phyloP scores from a whole-genome alignment of 64 coral and sea anemone species.

The Dendrophyllia cribrosa region DNA sequence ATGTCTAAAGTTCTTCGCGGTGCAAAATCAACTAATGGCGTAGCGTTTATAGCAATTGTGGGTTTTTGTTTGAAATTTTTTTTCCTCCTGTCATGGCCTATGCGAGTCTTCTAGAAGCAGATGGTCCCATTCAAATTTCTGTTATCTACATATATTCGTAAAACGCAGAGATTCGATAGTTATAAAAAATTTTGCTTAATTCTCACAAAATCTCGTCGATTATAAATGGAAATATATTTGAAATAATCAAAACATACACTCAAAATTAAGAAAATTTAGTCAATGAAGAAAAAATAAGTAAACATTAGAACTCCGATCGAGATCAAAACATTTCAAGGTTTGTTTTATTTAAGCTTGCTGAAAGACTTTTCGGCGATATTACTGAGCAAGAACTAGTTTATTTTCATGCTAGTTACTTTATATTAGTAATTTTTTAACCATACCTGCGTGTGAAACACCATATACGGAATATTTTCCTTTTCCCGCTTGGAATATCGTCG shows the following conservation, averaged over 20 bases:
- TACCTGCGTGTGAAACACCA: conserved; percentile 67
- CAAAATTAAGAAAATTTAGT: too few relatives aligned
- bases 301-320: neutral
- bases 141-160: neutral
- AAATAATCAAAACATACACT: too few relatives aligned
- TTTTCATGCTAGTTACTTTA: conserved; percentile 3
- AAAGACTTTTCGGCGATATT: neutral
- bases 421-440: neutral
- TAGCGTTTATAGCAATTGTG: neutral
- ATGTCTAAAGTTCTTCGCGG: neutral
- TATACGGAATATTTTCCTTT: conserved; percentile 68
- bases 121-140: neutral
- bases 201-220: too few relatives aligned
- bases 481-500: conserved; percentile 58
- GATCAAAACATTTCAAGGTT: neutral
- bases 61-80: neutral
- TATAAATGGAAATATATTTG: too few relatives aligned
- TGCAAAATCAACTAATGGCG: neutral
- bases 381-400: too few relatives aligned
- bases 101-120: neutral
- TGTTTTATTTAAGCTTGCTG: neutral
- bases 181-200: too few relatives aligned
- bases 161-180: too few relatives aligned
- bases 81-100: neutral
- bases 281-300: too few relatives aligned